Evolutionary conservation across 2,113 vertebrate genomes (phyloP).

Genomic region (Tenebrosternarchus preto): DNA sequence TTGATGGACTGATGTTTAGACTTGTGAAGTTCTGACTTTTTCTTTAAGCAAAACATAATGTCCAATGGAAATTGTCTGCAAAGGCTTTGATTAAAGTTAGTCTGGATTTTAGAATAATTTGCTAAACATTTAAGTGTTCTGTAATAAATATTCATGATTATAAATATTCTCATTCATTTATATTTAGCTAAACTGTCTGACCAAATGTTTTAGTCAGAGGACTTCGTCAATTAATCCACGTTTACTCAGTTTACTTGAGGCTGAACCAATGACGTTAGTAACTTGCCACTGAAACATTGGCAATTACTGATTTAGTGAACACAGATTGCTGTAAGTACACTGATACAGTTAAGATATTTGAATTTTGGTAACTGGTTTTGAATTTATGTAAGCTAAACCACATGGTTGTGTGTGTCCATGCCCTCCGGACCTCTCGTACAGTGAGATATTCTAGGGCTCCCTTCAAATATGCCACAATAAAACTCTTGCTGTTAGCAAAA

Average conservation of each 20-base stretch:
- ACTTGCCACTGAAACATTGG: neutral
- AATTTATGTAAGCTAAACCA: neutral
- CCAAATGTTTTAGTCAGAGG: neutral
- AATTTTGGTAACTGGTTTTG: constrained; percentile 1
- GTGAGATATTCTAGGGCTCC: neutral
- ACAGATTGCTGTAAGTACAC: neutral
- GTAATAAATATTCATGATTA: neutral
- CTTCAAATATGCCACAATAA: neutral
- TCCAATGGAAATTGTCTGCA: neutral
- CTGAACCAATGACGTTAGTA: neutral
- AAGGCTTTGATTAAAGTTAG: neutral
- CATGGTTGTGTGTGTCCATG: too few relatives aligned
- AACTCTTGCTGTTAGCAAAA: neutral
- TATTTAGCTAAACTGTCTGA: neutral
- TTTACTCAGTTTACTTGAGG: too few relatives aligned
- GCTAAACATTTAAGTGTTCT: neutral
- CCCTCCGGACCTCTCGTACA: neutral
- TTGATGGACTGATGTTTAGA: too few relatives aligned
- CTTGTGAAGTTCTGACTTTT: too few relatives aligned
- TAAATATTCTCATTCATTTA: neutral
- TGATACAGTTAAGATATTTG: neutral
- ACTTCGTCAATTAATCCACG: neutral
- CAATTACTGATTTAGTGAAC: neutral
- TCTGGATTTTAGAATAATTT: neutral
- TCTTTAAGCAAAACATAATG: neutral